Percentiles rank a stretch among this genome's conserved stretches.
phyloP scores from a whole-genome alignment of 2,888 invertebrate genomes.

The Drosophila nr. medialis region DNA sequence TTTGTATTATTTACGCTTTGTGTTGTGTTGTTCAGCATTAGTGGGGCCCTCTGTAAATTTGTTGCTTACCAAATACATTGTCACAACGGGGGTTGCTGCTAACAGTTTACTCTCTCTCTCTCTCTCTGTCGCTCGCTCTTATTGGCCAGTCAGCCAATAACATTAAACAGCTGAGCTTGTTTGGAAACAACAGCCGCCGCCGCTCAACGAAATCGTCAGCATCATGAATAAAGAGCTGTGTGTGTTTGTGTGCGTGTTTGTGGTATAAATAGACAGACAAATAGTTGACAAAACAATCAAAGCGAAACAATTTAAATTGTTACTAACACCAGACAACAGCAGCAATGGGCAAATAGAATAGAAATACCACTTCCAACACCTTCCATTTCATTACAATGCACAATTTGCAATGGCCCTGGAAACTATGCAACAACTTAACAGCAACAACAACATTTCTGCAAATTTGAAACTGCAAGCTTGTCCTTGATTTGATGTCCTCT shows the following conservation, averaged over 20 bases:
- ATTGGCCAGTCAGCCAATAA: conserved; percentile 63
- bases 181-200: conserved; percentile 72
- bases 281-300: conserved; percentile 30
- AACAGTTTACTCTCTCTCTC: conserved; percentile 22
- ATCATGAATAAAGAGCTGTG: not conserved
- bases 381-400: conserved; percentile 16
- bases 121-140: conserved; percentile 21
- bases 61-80: conserved; percentile 47
- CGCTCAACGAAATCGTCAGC: conserved; percentile 17
- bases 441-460: conserved; percentile 2
- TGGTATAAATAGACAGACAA: conserved; percentile 1
- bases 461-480: conserved; percentile 30
- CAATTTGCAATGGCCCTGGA: conserved; percentile 24
- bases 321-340: conserved; percentile 5
- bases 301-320: conserved; percentile 24
- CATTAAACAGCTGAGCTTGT: conserved; percentile 82
- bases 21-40: conserved; percentile 8
- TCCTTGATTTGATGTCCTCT: conserved; percentile 43
- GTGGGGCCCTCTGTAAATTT: conserved; percentile 51
- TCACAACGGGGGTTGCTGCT: conserved; percentile 35
- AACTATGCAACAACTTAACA: conserved; percentile 58
- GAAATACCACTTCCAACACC: conserved; percentile 2
- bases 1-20: not conserved
- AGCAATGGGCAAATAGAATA: conserved; percentile 1
- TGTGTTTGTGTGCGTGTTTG: not conserved